phyloP scores from a whole-genome alignment of 2,888 invertebrate genomes.

The Dromius quadrimaculatus region DNA sequence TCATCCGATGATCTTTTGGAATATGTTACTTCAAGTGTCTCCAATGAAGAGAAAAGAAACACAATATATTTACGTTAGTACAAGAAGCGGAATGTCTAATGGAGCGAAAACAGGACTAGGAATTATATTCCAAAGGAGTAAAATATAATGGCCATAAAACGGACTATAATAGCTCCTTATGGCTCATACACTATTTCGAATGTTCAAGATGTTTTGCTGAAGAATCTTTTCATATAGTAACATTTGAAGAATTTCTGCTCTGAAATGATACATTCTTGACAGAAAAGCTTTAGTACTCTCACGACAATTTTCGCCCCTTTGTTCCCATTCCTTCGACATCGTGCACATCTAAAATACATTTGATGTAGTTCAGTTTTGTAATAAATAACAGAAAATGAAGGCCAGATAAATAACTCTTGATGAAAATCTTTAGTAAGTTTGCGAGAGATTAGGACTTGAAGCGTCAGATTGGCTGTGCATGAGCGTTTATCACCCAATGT shows the following conservation, averaged over 20 bases:
- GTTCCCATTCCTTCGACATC: slow-evolving; percentile 31
- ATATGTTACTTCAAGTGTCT: no score
- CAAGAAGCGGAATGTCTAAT: no score
- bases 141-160: no score
- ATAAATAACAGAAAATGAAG: slow-evolving; percentile 28
- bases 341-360: slow-evolving; percentile 12
- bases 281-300: neutral
- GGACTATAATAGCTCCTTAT: neutral
- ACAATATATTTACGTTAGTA: no score
- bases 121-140: no score
- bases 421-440: slow-evolving; percentile 28
- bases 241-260: slow-evolving; percentile 20
- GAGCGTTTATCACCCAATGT: slow-evolving; percentile 28
- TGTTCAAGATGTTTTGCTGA: slow-evolving; percentile 4
- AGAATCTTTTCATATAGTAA: slow-evolving; percentile 10
- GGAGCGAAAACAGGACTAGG: no score
- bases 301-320: slow-evolving; percentile 27
- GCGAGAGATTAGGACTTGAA: slow-evolving; percentile 14
- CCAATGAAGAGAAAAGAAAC: no score
- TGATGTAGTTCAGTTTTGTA: slow-evolving; percentile 17
- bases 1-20: no score
- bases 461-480: slow-evolving; percentile 29
- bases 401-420: slow-evolving; percentile 27
- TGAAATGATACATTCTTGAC: slow-evolving; percentile 3
- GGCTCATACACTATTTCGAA: neutral